These are phyloP conservation scores for Bibio marci DNA, from an alignment of 2,888 invertebrate genomes.

Conservation along the genomic window DNA sequence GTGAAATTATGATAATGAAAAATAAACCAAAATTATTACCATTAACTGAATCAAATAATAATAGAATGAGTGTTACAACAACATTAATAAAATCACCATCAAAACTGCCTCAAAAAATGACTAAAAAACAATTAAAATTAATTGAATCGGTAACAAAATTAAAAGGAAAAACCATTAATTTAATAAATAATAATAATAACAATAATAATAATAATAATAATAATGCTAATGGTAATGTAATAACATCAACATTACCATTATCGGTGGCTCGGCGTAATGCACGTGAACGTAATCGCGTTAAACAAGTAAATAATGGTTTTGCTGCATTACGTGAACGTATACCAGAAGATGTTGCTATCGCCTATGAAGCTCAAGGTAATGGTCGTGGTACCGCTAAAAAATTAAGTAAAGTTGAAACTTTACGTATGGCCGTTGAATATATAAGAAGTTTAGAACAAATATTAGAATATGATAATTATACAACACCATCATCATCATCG, in stretches of 20 bases:
- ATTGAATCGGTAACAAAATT: constrained; percentile 17
- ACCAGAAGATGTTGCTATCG: constrained; percentile 61
- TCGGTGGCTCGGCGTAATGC: constrained; percentile 82
- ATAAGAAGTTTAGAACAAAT: constrained; percentile 65
- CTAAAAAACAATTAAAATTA: no score
- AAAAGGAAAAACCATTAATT: not conserved
- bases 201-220: constrained; percentile 16
- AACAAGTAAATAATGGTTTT: constrained; percentile 84
- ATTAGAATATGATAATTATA: constrained; percentile 43
- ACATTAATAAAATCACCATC: not conserved
- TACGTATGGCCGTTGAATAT: constrained; percentile 81
- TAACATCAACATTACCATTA: constrained; percentile 48
- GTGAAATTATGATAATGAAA: constrained; percentile 37
- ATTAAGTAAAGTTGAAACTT: constrained; percentile 72
- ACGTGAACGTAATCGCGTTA: constrained; percentile 31
- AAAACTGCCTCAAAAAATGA: no score
- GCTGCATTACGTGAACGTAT: constrained; percentile 75
- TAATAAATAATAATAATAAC: constrained; percentile 18
- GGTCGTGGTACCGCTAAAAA: constrained; percentile 54
- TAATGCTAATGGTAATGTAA: constrained; percentile 8
- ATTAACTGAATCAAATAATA: constrained; percentile 17
- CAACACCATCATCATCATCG: constrained; percentile 8
- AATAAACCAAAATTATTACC: constrained; percentile 33
- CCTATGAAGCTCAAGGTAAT: constrained; percentile 45
- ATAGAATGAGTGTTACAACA: not conserved